Conservation (phyloP, 2,888 invertebrate genomes). For the Chrysolina americana region DNA sequence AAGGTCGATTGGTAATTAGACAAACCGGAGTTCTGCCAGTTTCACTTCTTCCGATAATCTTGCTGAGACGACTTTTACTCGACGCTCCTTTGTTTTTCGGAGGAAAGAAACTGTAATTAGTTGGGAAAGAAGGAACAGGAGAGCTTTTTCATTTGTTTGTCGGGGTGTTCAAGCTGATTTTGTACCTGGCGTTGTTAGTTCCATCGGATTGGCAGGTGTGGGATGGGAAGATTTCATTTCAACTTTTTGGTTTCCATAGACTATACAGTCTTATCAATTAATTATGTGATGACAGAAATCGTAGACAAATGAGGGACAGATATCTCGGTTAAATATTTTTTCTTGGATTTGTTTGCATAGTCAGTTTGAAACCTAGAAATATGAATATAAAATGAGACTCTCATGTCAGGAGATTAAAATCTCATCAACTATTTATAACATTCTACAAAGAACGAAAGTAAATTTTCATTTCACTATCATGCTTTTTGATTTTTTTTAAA, state of each 20-base stretch:
- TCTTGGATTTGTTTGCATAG: no score
- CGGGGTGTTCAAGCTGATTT: background rate
- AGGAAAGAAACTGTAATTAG: constrained; percentile 10
- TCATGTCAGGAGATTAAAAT: no score
- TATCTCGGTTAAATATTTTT: no score
- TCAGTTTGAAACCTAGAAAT: no score
- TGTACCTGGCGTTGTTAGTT: background rate
- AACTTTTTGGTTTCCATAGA: background rate
- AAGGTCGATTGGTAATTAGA: constrained; percentile 8
- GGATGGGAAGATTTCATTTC: background rate
- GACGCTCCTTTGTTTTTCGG: constrained; percentile 9
- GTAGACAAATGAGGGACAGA: no score
- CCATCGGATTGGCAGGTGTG: background rate
- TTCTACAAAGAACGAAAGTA: no score
- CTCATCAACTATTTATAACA: no score
- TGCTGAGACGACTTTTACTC: constrained; percentile 13
- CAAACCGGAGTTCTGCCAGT: constrained; percentile 13
- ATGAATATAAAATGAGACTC: no score
- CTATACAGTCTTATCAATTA: no score
- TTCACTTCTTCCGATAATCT: constrained; percentile 2
- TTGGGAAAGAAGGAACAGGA: constrained; percentile 2
- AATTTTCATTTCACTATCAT: no score
- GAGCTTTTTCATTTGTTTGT: background rate
- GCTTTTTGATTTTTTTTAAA: no score
- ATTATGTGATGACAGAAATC: no score